Evolutionary conservation across 1,140 invertebrate genomes (phyloP), one percentile per base, ranked within the genome.

Genomic region (Saccostrea cuccullata): DNA sequence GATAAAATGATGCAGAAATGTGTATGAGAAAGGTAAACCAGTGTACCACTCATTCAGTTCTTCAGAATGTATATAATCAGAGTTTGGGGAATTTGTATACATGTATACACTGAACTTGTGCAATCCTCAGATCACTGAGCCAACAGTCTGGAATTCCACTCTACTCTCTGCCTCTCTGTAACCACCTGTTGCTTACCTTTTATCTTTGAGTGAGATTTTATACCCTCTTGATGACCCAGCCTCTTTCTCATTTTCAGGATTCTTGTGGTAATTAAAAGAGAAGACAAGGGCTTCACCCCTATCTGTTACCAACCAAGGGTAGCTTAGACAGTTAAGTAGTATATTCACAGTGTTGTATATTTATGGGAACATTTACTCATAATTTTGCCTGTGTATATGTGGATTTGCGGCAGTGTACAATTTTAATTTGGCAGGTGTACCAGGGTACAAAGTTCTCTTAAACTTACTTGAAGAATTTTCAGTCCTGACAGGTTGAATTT

Each of bases 291-390:
- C 97, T 88, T 95, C 95, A 30, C 95, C 95, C 92, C 96, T 93
- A 94, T 97, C 96, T 47, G 97, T 96, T 40, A 96, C 94, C 30
- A 96, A 89, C 90, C 96, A 96, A 4, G 94, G 89, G 89, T 94
- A 94, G 36, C 91, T 94, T 30, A 2, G 23, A 85, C 70, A 89
- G 86, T 89, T 64, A 89, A 89, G 88, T 82, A n/a, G 47, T 84
- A 26, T 23, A 12, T 4, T 36, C 56, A 36, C 15, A 4, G 58
- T 86, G 4, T 3, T 47, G 9, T 47, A 47, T 2, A 9, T 47
- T 47, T 47, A 47, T 36, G 1, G 30, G 30, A 36, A 36, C 47
- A 47, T 6, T 0, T 6, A 47, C 6, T 47, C 5, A 6, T 47
- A 47, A 8, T 6, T 47, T 47, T 47, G 6, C 47, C 0, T 47